phyloP scores from a whole-genome alignment of 2,797 vertebrate genomes.

The Acrocephalus scirpaceus region DNA sequence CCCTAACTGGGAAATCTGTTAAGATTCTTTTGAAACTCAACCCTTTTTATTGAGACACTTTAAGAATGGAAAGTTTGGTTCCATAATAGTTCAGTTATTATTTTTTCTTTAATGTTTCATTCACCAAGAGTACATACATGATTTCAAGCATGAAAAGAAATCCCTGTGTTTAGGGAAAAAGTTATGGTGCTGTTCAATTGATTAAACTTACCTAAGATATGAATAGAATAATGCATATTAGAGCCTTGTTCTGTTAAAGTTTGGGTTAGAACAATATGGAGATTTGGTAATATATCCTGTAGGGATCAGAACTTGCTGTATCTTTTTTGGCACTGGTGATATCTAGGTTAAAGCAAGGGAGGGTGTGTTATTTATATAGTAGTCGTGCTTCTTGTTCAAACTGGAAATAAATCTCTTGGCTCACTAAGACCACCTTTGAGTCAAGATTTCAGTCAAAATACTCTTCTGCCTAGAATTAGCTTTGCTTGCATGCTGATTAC shows the following conservation, averaged over 20 bases:
- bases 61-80: neutral
- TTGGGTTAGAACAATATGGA: neutral
- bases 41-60: neutral
- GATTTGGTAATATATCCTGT: neutral
- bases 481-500: neutral
- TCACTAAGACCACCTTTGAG: neutral
- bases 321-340: neutral
- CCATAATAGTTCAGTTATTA: neutral
- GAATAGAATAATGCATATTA: neutral
- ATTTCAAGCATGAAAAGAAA: neutral
- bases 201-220: neutral
- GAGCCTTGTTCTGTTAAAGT: neutral
- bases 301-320: neutral
- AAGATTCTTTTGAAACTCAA: neutral
- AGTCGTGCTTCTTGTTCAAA: neutral
- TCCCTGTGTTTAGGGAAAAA: neutral
- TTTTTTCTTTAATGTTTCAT: neutral
- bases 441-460: neutral
- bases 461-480: neutral
- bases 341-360: neutral
- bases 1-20: neutral
- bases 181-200: neutral
- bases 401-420: neutral
- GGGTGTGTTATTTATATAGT: neutral
- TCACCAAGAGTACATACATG: neutral